These are phyloP conservation scores for Gymnosoma rotundatum DNA, from an alignment of 2,888 invertebrate species.

Conservation along the genomic window DNA sequence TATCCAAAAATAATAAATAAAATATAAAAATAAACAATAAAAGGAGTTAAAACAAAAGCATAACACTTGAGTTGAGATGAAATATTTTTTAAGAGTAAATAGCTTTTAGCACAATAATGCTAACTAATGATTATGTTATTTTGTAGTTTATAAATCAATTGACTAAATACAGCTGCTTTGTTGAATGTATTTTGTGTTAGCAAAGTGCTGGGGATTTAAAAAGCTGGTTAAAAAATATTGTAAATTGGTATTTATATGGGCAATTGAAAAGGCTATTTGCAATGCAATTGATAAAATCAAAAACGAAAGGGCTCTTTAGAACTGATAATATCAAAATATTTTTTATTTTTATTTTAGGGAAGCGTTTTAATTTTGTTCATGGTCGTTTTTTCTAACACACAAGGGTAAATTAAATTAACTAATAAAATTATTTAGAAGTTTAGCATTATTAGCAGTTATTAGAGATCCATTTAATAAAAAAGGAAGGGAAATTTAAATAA, in stretches of 20 bases:
- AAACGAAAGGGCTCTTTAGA: constrained; percentile 21
- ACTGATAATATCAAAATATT: background rate
- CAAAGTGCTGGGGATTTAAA: constrained; percentile 20
- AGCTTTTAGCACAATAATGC: constrained; percentile 58
- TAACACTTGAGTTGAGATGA: constrained; percentile 11
- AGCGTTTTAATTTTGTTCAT: background rate
- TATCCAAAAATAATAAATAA: background rate
- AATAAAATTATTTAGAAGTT: constrained; percentile 5
- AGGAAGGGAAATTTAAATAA: background rate
- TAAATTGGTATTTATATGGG: constrained; percentile 32
- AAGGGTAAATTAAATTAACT: constrained; percentile 42
- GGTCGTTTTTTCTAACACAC: constrained; percentile 25
- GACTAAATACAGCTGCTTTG: background rate
- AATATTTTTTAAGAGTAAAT: constrained; percentile 41
- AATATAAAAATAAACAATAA: constrained; percentile 16
- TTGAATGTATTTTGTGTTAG: constrained; percentile 16
- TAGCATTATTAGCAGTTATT: background rate
- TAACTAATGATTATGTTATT: constrained; percentile 58
- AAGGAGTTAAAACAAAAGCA: constrained; percentile 36
- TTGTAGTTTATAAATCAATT: constrained; percentile 59
- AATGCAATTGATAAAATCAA: background rate
- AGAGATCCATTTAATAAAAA: constrained; percentile 5
- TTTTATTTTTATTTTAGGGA: background rate
- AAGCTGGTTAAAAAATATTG: constrained; percentile 20
- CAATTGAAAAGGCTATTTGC: background rate